Evolutionary conservation across 2,113 vertebrate species (phyloP), one percentile per base, ranked within the genome.

Genomic region (Otus sunia): DNA sequence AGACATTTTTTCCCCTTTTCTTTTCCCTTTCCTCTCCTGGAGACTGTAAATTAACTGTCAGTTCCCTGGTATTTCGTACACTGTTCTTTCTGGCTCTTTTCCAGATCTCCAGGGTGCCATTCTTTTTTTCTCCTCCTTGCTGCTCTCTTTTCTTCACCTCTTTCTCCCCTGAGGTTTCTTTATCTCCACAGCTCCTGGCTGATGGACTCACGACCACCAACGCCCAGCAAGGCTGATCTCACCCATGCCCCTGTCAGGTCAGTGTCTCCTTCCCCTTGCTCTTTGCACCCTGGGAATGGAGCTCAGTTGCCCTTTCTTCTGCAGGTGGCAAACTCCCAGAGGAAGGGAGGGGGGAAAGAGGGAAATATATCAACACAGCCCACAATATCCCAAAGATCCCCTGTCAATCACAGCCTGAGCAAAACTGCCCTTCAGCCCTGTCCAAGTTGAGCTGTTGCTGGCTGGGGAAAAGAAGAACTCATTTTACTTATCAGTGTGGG

Each of bases 41-140:
- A 92, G 88, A n/a, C 94, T 73, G 55, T 78, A 80, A 92, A 95
- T 94, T 95, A 90, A 83, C 80, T 92, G 88, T 73, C 91, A 81
- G 45, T 25, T 96, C 82, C 68, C 58, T 64, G 43, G 34, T 62
- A 80, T 43, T 92, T 85, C 79, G 58, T 90, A 72, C 67, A 30
- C 69, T 62, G 52, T 72, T 82, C 76, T 93, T 50, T 15, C 91
- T 97, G 93, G 87, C 96, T 83, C 63, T 80, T 78, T 23, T 77
- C 95, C 95, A 95, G 13, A 88, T 91, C 93, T 88, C 94, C 87
- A 81, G 88, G 78, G 90, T 72, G 49, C 72, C 79, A 43, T 67
- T 94, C 37, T 79, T 84, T 85, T 9, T 39, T 55, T 29, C 34
- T 29, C 8, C 47, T 86, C 21, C 12, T 60, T 58, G 68, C 53